Percentiles rank a stretch among this genome's conserved stretches.
phyloP scores from a whole-genome alignment of 2,888 invertebrate genomes.

The Macrosiphum euphorbiae region DNA sequence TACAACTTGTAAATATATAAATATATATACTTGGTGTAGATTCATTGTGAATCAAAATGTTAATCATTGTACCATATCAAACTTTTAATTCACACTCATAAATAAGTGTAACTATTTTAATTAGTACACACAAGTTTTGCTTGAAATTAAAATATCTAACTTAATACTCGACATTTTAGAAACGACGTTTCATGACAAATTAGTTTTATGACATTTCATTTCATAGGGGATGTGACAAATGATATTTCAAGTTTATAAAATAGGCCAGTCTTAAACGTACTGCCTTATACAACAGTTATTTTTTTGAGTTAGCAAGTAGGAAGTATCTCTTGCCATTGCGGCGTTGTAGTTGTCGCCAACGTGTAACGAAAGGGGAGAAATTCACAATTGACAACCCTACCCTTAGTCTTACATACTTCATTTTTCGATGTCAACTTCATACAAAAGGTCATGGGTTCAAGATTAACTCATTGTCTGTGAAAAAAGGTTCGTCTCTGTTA shows the following conservation, averaged over 20 bases:
- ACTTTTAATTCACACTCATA: neutral
- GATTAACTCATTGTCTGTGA: slow-evolving; percentile 50
- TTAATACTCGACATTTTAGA: neutral
- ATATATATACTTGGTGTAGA: neutral
- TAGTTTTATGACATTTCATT: slow-evolving; percentile 33
- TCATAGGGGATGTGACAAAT: slow-evolving; percentile 32
- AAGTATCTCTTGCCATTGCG: neutral
- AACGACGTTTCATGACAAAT: slow-evolving; percentile 16
- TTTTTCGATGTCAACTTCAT: slow-evolving; percentile 59
- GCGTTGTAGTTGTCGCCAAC: neutral
- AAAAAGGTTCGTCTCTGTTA: slow-evolving; percentile 31
- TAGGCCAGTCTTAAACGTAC: slow-evolving; percentile 32
- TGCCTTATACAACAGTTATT: neutral
- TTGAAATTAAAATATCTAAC: neutral
- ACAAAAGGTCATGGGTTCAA: slow-evolving; percentile 48
- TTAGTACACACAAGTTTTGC: neutral
- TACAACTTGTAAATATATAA: neutral
- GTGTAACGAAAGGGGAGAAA: neutral
- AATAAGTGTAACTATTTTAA: neutral
- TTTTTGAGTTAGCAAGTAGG: neutral
- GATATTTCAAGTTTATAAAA: slow-evolving; percentile 23
- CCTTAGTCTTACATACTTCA: slow-evolving; percentile 39
- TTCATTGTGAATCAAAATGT: neutral
- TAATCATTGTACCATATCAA: neutral
- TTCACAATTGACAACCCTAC: slow-evolving; percentile 20